A percentile compares a stretch with the other conserved stretches of the same genome.
These are phyloP conservation scores for Loxodonta africana DNA, from an alignment of 2,113 vertebrate species.

Conservation along the genomic window DNA sequence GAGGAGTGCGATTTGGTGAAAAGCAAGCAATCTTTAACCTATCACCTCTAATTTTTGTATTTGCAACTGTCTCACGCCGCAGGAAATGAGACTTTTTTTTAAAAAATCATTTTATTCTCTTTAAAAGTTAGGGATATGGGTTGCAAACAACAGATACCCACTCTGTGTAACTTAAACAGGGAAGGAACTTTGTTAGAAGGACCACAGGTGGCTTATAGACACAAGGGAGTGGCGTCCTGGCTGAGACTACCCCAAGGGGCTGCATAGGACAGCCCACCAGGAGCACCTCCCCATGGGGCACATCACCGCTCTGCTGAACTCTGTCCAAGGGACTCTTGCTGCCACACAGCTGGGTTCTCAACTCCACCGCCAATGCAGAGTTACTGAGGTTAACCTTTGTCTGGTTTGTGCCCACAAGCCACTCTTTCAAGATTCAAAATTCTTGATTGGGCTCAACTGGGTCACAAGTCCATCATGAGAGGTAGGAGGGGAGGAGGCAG, in stretches of 20 bases:
- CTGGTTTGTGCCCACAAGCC: too few relatives aligned
- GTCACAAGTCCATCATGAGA: not conserved
- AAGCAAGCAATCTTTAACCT: not conserved
- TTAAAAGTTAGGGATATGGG: not conserved
- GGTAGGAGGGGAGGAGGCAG: not conserved
- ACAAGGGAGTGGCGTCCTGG: not conserved
- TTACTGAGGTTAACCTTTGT: not conserved
- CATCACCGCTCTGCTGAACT: fast-evolving
- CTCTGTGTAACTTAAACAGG: not conserved
- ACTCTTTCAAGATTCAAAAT: constrained; percentile 7
- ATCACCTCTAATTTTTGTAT: not conserved
- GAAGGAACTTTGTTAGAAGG: constrained; percentile 2
- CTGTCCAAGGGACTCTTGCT: not conserved
- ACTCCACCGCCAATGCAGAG: not conserved
- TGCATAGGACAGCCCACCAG: fast-evolving
- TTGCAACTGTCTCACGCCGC: not conserved
- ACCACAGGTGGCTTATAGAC: not conserved
- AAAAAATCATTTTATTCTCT: not conserved
- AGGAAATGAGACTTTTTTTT: not conserved
- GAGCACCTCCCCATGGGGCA: fast-evolving
- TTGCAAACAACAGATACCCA: not conserved
- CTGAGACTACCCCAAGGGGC: not conserved
- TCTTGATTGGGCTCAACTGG: not conserved
- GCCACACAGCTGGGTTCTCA: not conserved
- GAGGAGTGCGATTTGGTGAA: not conserved